Base-by-base conservation (phyloP, 2,797 vertebrate genomes). In the Anguilla anguilla region DNA sequence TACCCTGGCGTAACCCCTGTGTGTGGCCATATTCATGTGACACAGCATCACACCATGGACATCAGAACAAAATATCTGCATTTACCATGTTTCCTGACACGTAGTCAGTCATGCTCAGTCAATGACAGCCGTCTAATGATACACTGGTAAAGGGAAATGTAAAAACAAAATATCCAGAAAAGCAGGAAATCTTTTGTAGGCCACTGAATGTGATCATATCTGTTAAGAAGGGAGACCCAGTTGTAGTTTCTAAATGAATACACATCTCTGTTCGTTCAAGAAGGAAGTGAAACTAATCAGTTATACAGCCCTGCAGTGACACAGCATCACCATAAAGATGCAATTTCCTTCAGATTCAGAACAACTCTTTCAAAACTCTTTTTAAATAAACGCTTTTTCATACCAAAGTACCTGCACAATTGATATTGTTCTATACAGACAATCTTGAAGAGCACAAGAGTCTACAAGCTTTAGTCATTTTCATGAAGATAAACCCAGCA, bases 231-330 rank as follows among this genome's bases (percentile, higher is more conserved):
- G 28, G 17, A 69, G 39, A 85, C 22, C 0, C 17, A 31, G 57
- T n/a, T n/a, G 19, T 67, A 64, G 61, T 46, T 85, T 85, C 46
- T 85, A 25, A n/a, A 49, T 19, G 64, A 85, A 85, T 22, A 35
- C 59, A 64, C 15, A 46, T 11, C 19, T 85, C 61, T 85, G 35
- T 67, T 55, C 89, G 59, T 85, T 90, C 85, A 89, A 91, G 93
- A 87, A 93, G 95, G 95, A 97, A 97, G 93, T 89, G 94, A 96
- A 96, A 96, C 92, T 89, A 49, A 87, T 90, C 93, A 87, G 93
- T 94, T 92, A 88, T 88, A 79, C 85, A 59, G 69, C 51, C 85
- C 53, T 85, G 69, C 64, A 84, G 85, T 6, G 43, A 83, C 3
- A 9, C 85, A 84, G 64, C 61, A 85, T 86, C 89, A 83, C 28